These are phyloP conservation scores for Alloplasta piceator DNA, from an alignment of 2,888 invertebrate genomes.

Conservation along the genomic window DNA sequence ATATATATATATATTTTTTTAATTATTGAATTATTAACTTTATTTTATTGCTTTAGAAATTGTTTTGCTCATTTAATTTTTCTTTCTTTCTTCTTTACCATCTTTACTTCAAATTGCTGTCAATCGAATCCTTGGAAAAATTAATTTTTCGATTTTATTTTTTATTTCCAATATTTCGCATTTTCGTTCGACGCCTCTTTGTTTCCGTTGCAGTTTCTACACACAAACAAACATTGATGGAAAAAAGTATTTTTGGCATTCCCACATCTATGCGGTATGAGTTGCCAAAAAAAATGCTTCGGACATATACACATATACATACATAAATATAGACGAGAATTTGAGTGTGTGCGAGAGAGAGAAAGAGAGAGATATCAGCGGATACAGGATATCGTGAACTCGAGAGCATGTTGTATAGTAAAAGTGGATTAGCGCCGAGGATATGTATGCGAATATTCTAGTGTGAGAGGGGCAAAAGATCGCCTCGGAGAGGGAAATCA, in stretches of 20 bases:
- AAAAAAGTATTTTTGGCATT: constrained; percentile 11
- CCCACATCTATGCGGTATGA: constrained; percentile 60
- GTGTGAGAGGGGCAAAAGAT: constrained; percentile 37
- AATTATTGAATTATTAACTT: too few relatives aligned
- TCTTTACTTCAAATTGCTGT: background rate
- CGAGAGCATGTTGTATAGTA: constrained; percentile 28
- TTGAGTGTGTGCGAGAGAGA: constrained; percentile 12
- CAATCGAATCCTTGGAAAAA: background rate
- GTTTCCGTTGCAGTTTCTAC: constrained; percentile 3
- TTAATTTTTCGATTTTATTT: background rate
- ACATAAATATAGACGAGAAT: constrained; percentile 2
- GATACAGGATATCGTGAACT: constrained; percentile 33
- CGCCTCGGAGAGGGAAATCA: constrained; percentile 10
- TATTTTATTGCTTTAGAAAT: too few relatives aligned
- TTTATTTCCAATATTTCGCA: background rate
- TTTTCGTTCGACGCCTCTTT: too few relatives aligned
- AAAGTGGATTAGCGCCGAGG: constrained; percentile 22
- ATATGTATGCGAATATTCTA: constrained; percentile 12
- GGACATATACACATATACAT: constrained; percentile 10
- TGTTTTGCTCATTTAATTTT: too few relatives aligned
- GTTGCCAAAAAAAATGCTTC: constrained; percentile 34
- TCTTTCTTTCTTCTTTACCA: too few relatives aligned
- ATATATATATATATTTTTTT: too few relatives aligned
- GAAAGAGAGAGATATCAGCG: constrained; percentile 37
- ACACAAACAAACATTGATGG: too few relatives aligned